Evolutionary conservation across 2,888 invertebrate genomes (phyloP), one percentile per base, ranked within the genome.

Genomic region (Copidosoma aretas): DNA sequence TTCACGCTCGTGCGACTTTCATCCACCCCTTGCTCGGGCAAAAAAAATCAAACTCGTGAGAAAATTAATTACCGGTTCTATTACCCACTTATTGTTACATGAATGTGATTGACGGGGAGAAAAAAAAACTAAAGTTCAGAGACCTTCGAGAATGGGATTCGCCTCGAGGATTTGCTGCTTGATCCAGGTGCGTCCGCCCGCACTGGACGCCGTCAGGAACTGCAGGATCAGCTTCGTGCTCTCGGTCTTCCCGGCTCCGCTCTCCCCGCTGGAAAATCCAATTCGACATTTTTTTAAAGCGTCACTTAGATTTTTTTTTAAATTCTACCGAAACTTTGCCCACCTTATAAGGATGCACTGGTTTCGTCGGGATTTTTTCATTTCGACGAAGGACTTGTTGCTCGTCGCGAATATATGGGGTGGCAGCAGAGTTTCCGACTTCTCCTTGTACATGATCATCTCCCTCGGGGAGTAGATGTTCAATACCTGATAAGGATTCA

Each of bases 361-460:
- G 84, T 97, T 92, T 72, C 89, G 89, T 68, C 87, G 85, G 62
- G 89, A 88, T 4, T 90, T 87, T 80, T 90, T 88, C 89, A 97
- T 91, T 78, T 92, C 91, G 75, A 89, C 89, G 80, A 94, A 97
- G 52, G 95, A 92, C 83, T 92, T 94, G 83, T 97, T 96, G 14
- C 95, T 97, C 68, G 97, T 93, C 15, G 97, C 95, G 84, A 97
- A 98, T 78, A 98, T 96, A 80, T 98, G 97, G 0, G 98, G 97
- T 0, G 96, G 93, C 58, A 94, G 93, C 58, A 94, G 86, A 76
- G 96, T 95, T 3, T 93, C 93, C 66, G 97, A 89, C 80, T 91
- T 92, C 76, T 89, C 89, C 74, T 93, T 91, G 84, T 98, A 97
- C 75, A 90, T 85, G 70, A 91, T 88, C 75, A 97, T 94, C 83